Conservation (phyloP, 2,888 invertebrate genomes). For the Heteropelma amictum region DNA sequence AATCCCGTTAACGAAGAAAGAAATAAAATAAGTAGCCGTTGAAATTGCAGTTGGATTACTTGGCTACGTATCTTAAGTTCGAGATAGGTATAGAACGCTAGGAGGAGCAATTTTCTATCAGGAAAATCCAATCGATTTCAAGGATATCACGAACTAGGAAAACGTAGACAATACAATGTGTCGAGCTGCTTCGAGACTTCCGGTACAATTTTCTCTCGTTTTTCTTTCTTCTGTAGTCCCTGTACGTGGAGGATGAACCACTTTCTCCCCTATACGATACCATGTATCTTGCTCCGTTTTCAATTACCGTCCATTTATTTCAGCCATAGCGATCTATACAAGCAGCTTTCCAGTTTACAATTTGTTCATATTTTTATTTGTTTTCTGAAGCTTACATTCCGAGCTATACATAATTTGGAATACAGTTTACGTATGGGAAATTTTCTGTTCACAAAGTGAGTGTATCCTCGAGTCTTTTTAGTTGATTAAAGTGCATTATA, state of each 20-base stretch:
- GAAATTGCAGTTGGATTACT: background rate
- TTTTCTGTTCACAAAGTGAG: slow-evolving; percentile 1
- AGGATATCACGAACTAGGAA: slow-evolving; percentile 38
- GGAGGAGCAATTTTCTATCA: slow-evolving; percentile 36
- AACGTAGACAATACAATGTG: slow-evolving; percentile 28
- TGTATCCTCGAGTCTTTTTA: too few species aligned
- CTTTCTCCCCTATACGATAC: slow-evolving; percentile 27
- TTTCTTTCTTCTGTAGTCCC: background rate
- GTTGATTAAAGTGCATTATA: too few species aligned
- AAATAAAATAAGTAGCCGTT: too few species aligned
- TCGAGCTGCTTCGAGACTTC: background rate
- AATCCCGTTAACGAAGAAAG: too few species aligned
- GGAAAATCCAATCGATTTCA: slow-evolving; percentile 46
- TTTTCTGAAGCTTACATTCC: slow-evolving; percentile 46
- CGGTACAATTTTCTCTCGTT: slow-evolving; percentile 6
- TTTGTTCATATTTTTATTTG: slow-evolving; percentile 51
- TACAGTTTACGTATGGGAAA: too few species aligned
- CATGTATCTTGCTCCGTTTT: slow-evolving; percentile 52
- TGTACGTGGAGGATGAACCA: slow-evolving; percentile 5
- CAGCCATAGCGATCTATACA: slow-evolving; percentile 37
- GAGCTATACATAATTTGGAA: slow-evolving; percentile 38
- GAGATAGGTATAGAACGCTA: background rate
- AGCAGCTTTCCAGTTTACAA: slow-evolving; percentile 53
- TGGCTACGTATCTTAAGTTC: slow-evolving; percentile 1
- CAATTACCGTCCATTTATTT: slow-evolving; percentile 55